Base-by-base conservation (phyloP, 2,888 invertebrate genomes). In the Plutella xylostella region DNA sequence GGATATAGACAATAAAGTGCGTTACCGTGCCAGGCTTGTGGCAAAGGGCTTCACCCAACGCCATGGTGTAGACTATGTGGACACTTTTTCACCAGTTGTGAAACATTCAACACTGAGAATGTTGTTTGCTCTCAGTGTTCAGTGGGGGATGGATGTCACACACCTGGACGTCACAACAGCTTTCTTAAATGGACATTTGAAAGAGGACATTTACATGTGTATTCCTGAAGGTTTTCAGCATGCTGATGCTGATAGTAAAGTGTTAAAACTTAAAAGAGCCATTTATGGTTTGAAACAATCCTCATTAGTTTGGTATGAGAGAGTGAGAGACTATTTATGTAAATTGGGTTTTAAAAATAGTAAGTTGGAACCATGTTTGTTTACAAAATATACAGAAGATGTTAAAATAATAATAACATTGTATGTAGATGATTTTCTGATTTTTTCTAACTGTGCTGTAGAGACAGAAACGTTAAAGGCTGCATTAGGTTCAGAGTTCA, bases 1-100 rank as follows among this genome's bases (percentile, higher is more conserved):
- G 2, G 33, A 49, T 19, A 38, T 22, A 43, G 48, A 50, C 14
- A 47, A 45, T 31, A 40, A 15, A 34, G 45, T 52, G 25, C 18
- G 47, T 3, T 52, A 39, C 30, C 31, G 49, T 6, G 51, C 53
- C 6, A 46, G 48, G 41, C 25, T 48, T 9, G 49, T 51, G 7
- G 51, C 50, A 2, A 50, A 50, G 43, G 48, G 49, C 14, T 45
- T 41, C 20, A 45, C 39, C 31, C 22, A 30, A 21, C 11, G 14
- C n/a, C 9, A 21, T 12, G 28, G 28, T 28, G n/a, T 28, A 3
- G 28, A 28, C 28, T 28, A 28, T 28, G n/a, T 12, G 9, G 28
- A 28, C 2, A 28, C 28, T 28, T 6, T 28, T 28, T 28, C 28
- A 6, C 28, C 28, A 4, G 28, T 28, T 28, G 11, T 50, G 2